phyloP scores from a whole-genome alignment of 2,888 invertebrate genomes.

The Acronicta alni region DNA sequence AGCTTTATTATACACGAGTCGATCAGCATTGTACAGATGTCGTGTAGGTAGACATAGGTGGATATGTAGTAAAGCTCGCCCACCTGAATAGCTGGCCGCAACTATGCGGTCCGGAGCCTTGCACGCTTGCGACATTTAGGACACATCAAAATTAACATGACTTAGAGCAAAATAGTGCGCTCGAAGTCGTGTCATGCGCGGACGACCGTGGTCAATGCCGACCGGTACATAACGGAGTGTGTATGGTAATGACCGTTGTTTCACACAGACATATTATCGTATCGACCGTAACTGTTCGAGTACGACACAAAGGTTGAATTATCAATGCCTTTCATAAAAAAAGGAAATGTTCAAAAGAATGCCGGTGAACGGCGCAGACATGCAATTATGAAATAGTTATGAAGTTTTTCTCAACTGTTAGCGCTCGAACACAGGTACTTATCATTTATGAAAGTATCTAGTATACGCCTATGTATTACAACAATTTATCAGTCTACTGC shows the following conservation, averaged over 20 bases:
- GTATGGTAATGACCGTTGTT: conserved; percentile 77
- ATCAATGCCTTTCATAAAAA: conserved; percentile 63
- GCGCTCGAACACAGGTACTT: conserved; percentile 26
- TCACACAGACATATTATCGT: conserved; percentile 56
- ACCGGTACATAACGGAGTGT: conserved; percentile 67
- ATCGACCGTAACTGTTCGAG: conserved; percentile 62
- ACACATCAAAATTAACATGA: conserved; percentile 75
- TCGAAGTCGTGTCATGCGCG: conserved; percentile 59
- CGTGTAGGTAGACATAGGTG: conserved; percentile 62
- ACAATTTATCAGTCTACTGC: conserved; percentile 4
- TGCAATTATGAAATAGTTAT: conserved; percentile 55
- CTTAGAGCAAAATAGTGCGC: conserved; percentile 69
- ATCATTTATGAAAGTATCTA: conserved; percentile 42
- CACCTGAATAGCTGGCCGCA: conserved; percentile 66
- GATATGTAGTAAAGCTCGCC: conserved; percentile 61
- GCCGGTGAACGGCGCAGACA: conserved; percentile 48
- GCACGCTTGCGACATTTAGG: conserved; percentile 75
- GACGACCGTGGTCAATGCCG: conserved; percentile 78
- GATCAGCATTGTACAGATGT: conserved; percentile 50
- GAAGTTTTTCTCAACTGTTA: conserved; percentile 20
- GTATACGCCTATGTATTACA: conserved; percentile 26
- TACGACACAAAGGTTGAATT: conserved; percentile 61
- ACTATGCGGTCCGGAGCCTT: conserved; percentile 76
- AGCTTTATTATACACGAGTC: conserved; percentile 42
- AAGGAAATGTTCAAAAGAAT: conserved; percentile 59